phyloP scores from a whole-genome alignment of 1,140 invertebrate genomes.

The Lepidurus couesii region DNA sequence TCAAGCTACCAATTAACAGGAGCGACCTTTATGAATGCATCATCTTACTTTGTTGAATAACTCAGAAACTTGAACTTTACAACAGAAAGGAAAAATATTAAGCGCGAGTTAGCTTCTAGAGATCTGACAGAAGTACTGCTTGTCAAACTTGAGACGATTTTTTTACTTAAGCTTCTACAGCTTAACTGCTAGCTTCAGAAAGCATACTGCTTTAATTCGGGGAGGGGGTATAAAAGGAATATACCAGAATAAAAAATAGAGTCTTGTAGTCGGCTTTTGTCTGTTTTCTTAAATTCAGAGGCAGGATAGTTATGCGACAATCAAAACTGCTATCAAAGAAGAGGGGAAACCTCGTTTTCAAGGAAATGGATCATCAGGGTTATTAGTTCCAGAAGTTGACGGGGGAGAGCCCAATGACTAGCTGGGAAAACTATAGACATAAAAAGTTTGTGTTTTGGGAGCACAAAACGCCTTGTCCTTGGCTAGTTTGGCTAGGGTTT shows the following conservation, averaged over 20 bases:
- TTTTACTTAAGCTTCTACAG: too few species aligned
- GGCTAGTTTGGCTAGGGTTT: neutral
- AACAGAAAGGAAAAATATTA: neutral
- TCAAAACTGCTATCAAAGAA: slow-evolving; percentile 3
- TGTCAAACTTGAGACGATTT: too few species aligned
- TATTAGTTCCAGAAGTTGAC: neutral
- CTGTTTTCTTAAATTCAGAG: neutral
- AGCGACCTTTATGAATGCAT: neutral
- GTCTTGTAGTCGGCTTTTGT: neutral
- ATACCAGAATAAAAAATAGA: too few species aligned
- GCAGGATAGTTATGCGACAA: slow-evolving; percentile 10
- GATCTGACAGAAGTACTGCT: too few species aligned
- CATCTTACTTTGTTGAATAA: neutral
- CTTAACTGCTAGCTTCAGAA: too few species aligned
- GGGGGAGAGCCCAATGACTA: too few species aligned
- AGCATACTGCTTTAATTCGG: too few species aligned
- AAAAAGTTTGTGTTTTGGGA: neutral
- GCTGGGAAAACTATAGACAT: neutral
- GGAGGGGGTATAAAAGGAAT: neutral
- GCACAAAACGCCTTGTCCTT: neutral
- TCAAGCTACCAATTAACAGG: neutral
- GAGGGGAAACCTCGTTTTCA: neutral
- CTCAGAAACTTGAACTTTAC: neutral
- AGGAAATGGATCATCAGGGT: slow-evolving; percentile 11
- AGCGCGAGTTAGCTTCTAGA: too few species aligned